Conservation (phyloP, 1,140 invertebrate genomes). For the Calliopsis andreniformis region DNA sequence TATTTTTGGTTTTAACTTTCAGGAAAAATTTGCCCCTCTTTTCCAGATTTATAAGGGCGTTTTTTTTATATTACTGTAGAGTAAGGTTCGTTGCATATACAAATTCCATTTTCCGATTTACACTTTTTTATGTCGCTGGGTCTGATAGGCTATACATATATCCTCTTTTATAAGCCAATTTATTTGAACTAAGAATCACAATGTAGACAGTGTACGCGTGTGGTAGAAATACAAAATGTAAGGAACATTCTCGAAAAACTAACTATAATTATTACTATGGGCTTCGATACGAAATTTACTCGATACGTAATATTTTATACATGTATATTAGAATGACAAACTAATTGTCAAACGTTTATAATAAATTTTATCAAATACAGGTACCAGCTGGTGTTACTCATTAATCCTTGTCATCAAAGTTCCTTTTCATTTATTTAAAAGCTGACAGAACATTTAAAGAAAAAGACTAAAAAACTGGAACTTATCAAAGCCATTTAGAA, state of each 20-base stretch:
- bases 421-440: background rate
- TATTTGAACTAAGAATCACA: background rate
- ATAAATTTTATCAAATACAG: constrained; percentile 16
- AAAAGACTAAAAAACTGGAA: background rate
- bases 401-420: background rate
- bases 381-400: background rate
- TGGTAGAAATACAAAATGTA: background rate
- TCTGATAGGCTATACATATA: background rate
- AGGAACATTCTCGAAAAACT: background rate
- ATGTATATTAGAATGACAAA: constrained; percentile 6
- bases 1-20: too few species aligned
- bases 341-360: constrained; percentile 17
- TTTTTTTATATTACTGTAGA: too few species aligned
- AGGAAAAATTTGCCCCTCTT: too few species aligned
- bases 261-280: constrained; percentile 6
- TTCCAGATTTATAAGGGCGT: too few species aligned
- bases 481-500: too few species aligned
- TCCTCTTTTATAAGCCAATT: background rate
- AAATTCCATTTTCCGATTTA: too few species aligned
- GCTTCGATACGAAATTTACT: background rate
- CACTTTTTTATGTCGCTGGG: too few species aligned
- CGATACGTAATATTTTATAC: constrained; percentile 15
- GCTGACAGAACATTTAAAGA: background rate
- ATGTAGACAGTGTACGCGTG: background rate
- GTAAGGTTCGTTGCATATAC: too few species aligned